Conservation (phyloP, 2,797 vertebrate genomes). For the Lacerta agilis region DNA sequence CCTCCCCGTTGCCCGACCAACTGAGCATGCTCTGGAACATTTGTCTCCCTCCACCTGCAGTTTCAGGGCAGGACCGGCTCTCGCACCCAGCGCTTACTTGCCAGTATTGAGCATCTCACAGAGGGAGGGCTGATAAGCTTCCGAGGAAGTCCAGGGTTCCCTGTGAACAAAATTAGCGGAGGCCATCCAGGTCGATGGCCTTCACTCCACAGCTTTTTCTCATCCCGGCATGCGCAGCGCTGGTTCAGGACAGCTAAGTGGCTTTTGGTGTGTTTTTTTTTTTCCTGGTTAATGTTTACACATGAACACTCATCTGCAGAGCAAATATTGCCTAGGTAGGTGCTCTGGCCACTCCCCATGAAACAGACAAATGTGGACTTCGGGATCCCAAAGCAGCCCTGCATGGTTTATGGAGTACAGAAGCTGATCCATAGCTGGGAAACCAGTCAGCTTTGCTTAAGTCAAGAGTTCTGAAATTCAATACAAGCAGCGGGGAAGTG, state of each 20-base stretch:
- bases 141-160: not conserved
- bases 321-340: slow-evolving; percentile 11
- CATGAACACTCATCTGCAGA: slow-evolving; percentile 26
- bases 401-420: not conserved
- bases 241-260: slow-evolving; percentile 1
- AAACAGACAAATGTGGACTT: not conserved
- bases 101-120: not conserved
- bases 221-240: not conserved
- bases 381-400: not conserved
- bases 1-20: not conserved
- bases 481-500: not conserved
- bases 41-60: not conserved
- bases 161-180: not conserved
- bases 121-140: not conserved
- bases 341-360: not conserved
- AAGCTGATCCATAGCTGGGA: not conserved
- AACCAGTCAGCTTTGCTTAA: not conserved
- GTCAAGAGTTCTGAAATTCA: not conserved
- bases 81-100: not conserved
- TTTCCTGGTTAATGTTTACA: slow-evolving; percentile 37
- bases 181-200: not conserved
- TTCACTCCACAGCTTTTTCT: not conserved
- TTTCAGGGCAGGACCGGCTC: not conserved
- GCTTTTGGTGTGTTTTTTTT: not conserved
- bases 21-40: not conserved